Percentiles rank a stretch among this genome's conserved stretches.
Conservation (phyloP, 1,140 invertebrate genomes). For the Mactra quadrangularis region DNA sequence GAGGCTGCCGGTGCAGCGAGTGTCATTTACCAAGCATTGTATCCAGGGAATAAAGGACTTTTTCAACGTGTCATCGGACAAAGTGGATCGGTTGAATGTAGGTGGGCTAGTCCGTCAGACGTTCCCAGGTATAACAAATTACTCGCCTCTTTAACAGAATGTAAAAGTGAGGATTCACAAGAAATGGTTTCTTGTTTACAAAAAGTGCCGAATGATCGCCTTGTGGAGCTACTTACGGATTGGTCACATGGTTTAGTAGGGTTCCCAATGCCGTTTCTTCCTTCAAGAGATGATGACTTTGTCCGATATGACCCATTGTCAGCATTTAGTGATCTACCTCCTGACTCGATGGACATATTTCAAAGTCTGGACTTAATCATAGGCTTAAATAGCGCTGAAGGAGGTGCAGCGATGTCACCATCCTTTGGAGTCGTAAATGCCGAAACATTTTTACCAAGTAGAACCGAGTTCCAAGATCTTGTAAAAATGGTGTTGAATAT, state of each 20-base stretch:
- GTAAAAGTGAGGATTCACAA: neutral
- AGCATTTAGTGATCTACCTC: neutral
- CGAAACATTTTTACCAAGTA: neutral
- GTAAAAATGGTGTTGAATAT: neutral
- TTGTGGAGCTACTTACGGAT: neutral
- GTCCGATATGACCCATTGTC: constrained; percentile 3
- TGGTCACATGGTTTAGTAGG: constrained; percentile 6
- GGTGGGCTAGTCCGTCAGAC: neutral
- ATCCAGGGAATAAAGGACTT: constrained; percentile 60
- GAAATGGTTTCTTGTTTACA: neutral
- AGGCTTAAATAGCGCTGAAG: constrained; percentile 46
- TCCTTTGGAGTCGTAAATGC: neutral
- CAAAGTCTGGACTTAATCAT: constrained; percentile 54
- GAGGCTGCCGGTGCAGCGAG: constrained; percentile 85
- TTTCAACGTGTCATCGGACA: constrained; percentile 64
- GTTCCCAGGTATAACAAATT: neutral
- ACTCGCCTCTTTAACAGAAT: neutral
- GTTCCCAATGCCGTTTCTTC: neutral
- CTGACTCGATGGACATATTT: constrained; percentile 14
- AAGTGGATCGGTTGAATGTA: constrained; percentile 51
- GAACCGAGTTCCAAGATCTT: constrained; percentile 1
- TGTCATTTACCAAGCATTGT: constrained; percentile 56
- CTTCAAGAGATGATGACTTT: constrained; percentile 40
- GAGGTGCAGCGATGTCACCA: constrained; percentile 7
- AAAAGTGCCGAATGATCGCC: neutral